Evolutionary conservation across 2,797 vertebrate species (phyloP).

Genomic region (Loriculus beryllinus): DNA sequence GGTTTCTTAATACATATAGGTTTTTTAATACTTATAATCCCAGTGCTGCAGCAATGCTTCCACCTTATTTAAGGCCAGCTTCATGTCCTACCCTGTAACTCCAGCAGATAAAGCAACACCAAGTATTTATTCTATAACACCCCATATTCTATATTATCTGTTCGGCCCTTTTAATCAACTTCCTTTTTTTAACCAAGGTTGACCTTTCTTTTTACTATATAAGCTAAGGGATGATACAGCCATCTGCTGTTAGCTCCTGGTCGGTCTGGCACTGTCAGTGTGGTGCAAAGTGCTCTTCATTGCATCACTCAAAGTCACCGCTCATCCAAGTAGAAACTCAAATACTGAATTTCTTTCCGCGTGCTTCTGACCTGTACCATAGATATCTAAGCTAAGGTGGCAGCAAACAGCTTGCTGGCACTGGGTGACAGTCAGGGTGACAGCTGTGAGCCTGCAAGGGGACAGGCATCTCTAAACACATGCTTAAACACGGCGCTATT

Average conservation of each 20-base stretch:
- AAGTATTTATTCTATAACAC: neutral
- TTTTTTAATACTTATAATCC: neutral
- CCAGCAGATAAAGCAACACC: neutral
- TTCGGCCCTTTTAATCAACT: neutral
- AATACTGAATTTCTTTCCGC: neutral
- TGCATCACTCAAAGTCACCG: neutral
- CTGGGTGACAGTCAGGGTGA: neutral
- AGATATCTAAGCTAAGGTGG: neutral
- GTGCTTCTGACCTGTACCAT: fast-evolving
- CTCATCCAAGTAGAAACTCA: neutral
- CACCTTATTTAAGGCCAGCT: neutral
- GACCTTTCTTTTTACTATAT: neutral
- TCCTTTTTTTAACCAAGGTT: neutral
- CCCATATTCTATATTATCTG: neutral
- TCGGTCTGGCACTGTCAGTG: neutral
- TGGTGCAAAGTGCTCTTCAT: neutral
- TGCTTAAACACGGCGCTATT: conserved; percentile 53
- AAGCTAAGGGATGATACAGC: neutral
- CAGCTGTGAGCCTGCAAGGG: neutral
- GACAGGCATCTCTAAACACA: conserved; percentile 57
- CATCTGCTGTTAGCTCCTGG: neutral
- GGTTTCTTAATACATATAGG: neutral
- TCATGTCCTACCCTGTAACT: neutral
- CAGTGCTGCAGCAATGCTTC: neutral
- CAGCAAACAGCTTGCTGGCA: neutral